These are phyloP conservation scores for Helleia helle DNA, from an alignment of 2,888 invertebrate species.

Conservation along the genomic window DNA sequence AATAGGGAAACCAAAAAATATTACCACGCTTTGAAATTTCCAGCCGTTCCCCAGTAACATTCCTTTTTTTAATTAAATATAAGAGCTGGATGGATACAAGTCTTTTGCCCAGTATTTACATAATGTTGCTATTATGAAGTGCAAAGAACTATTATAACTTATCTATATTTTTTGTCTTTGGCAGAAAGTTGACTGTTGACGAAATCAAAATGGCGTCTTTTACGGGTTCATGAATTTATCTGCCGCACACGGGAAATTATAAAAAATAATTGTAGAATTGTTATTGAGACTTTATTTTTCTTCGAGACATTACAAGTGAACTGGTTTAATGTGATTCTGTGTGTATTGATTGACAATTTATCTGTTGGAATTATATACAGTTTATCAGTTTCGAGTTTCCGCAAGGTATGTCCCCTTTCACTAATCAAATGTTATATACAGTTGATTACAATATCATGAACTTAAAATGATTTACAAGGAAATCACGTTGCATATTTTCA, in stretches of 20 bases:
- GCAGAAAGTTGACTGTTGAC: constrained; percentile 69
- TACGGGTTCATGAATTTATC: constrained; percentile 59
- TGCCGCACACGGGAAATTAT: constrained; percentile 52
- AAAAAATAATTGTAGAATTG: constrained; percentile 36
- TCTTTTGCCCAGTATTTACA: too few species aligned
- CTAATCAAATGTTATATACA: constrained; percentile 51
- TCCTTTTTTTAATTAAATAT: too few species aligned
- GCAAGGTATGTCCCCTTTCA: constrained; percentile 70
- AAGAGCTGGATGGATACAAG: too few species aligned
- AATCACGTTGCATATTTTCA: not conserved
- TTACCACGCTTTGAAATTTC: too few species aligned
- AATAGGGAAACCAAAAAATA: too few species aligned
- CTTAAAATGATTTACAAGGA: not conserved
- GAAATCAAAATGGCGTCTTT: constrained; percentile 74
- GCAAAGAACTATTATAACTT: constrained; percentile 5
- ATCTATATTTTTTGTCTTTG: constrained; percentile 43
- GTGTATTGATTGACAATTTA: constrained; percentile 28
- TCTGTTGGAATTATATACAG: constrained; percentile 34
- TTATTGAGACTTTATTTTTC: constrained; percentile 29
- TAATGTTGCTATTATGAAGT: not conserved
- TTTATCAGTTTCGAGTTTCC: constrained; percentile 32
- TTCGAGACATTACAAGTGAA: constrained; percentile 36
- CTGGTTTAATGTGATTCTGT: constrained; percentile 41
- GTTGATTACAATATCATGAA: constrained; percentile 27
- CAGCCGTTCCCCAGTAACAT: too few species aligned